These are phyloP conservation scores for Periophthalmus modestus DNA, from an alignment of 2,113 vertebrate species.

Conservation along the genomic window DNA sequence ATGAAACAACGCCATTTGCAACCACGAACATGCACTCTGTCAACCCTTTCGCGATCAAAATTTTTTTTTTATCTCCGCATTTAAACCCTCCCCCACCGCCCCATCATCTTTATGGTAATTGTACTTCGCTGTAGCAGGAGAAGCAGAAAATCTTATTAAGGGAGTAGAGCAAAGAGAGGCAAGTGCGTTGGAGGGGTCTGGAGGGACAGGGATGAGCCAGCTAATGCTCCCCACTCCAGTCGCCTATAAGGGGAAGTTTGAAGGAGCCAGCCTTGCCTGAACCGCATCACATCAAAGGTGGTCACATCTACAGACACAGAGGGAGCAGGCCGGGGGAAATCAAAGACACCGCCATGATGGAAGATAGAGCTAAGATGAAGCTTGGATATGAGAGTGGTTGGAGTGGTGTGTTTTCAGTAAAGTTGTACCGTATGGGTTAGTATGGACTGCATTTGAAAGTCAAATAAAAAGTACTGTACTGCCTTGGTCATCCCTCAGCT, in stretches of 20 bases:
- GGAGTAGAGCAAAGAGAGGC: constrained; percentile 38
- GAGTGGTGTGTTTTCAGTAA: constrained; percentile 14
- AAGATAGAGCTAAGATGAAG: constrained; percentile 29
- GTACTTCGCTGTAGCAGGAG: constrained; percentile 65
- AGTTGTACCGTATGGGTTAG: constrained; percentile 11
- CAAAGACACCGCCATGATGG: constrained; percentile 25
- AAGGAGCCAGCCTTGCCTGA: neutral
- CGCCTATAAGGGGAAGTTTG: constrained; percentile 28
- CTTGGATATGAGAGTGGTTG: neutral
- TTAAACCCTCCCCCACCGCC: constrained; percentile 24
- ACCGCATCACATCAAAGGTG: constrained; percentile 31
- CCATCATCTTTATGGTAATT: constrained; percentile 69
- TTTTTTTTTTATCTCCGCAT: constrained; percentile 8
- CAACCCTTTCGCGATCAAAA: constrained; percentile 44
- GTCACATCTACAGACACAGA: constrained; percentile 21
- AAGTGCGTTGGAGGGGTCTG: constrained; percentile 17
- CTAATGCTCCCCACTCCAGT: constrained; percentile 40
- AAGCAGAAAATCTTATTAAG: constrained; percentile 77
- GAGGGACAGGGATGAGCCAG: constrained; percentile 36
- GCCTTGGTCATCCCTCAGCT: neutral
- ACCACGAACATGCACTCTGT: constrained; percentile 61
- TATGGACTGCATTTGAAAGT: neutral
- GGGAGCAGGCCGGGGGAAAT: constrained; percentile 22
- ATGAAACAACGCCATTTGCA: constrained; percentile 63
- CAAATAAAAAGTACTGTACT: neutral